phyloP scores from a whole-genome alignment of 2,888 invertebrate genomes.

The Lithophane ornitopus region DNA sequence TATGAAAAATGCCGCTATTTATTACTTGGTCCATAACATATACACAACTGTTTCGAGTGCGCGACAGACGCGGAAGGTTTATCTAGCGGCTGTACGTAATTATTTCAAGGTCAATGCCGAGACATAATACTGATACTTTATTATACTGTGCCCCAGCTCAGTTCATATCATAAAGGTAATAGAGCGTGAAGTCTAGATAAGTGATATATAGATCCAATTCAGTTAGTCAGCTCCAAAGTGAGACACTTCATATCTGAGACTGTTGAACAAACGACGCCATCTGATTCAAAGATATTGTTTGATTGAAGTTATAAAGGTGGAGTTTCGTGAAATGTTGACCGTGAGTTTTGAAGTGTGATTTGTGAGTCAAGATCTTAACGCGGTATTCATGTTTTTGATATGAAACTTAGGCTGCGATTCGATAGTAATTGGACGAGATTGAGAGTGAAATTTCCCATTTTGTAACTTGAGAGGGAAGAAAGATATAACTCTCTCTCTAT shows the following conservation, averaged over 20 bases:
- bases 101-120: no score
- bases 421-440: no score
- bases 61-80: no score
- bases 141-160: slow-evolving; percentile 12
- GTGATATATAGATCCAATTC: slow-evolving; percentile 45
- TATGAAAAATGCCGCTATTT: no score
- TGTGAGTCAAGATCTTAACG: background rate
- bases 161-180: slow-evolving; percentile 37
- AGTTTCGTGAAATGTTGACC: background rate
- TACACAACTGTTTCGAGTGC: no score
- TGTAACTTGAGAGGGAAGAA: no score
- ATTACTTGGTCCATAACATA: no score
- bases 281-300: slow-evolving; percentile 32
- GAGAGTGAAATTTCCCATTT: no score
- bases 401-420: no score
- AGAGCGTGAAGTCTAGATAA: slow-evolving; percentile 58
- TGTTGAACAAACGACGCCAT: background rate
- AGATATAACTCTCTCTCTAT: no score
- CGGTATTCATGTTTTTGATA: background rate
- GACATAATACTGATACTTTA: no score
- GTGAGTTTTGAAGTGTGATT: background rate
- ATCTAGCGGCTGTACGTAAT: no score
- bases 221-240: slow-evolving; percentile 41
- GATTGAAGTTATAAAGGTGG: slow-evolving; percentile 4
- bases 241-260: slow-evolving; percentile 21